Conservation (phyloP, 92 coral and sea anemone genomes). For the Phenganax subtilis region DNA sequence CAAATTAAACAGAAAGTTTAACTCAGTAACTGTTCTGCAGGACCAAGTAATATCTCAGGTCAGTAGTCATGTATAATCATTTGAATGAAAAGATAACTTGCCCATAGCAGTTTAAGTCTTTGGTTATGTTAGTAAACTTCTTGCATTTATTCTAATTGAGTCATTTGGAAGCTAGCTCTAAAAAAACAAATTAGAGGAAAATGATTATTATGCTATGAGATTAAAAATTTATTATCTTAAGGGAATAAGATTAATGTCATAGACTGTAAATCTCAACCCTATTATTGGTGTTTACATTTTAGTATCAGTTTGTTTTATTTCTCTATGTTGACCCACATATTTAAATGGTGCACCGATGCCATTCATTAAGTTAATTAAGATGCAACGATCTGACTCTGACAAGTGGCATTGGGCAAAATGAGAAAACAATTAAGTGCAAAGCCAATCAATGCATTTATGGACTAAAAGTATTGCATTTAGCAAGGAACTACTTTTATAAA, state of each 20-base stretch:
- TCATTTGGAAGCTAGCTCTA: constrained; percentile 37
- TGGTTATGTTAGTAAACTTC: constrained; percentile 9
- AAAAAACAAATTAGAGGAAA: constrained; percentile 19
- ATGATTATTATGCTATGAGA: background rate
- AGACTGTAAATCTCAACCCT: no score
- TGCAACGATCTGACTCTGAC: no score
- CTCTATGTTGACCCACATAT: no score
- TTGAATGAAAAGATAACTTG: no score
- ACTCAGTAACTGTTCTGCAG: no score
- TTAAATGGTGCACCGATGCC: no score
- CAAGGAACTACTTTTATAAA: background rate
- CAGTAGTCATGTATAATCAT: no score
- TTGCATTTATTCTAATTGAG: constrained; percentile 28
- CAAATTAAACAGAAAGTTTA: no score
- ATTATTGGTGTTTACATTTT: no score
- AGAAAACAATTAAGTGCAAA: background rate
- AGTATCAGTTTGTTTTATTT: no score
- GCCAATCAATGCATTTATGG: background rate
- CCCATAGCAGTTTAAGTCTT: background rate
- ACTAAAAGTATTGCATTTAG: background rate
- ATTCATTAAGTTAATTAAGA: no score
- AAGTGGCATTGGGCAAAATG: background rate
- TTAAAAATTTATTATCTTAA: background rate
- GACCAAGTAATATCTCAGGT: no score
- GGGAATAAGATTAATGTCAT: background rate